These are phyloP conservation scores for Tryphoninae sp. DNA, from an alignment of 2,888 invertebrate genomes.

Conservation along the genomic window DNA sequence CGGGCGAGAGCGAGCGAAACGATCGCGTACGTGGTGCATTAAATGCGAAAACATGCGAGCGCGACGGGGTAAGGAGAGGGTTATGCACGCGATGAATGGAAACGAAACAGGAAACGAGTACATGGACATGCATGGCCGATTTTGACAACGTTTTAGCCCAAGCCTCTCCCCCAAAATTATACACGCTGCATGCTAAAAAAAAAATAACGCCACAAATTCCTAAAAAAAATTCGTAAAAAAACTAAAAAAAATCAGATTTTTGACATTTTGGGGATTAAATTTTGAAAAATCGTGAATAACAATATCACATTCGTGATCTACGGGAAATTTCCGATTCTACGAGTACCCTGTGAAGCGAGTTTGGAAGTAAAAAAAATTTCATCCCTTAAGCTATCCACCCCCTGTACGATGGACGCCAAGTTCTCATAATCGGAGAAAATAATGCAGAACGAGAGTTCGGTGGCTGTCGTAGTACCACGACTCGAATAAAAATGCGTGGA, in stretches of 20 bases:
- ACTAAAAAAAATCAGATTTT: no score
- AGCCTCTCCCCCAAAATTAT: background rate
- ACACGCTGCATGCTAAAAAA: no score
- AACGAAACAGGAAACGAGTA: constrained; percentile 43
- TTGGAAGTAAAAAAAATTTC: no score
- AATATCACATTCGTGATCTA: no score
- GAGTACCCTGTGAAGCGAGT: no score
- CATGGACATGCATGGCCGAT: constrained; percentile 14
- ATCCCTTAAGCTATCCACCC: no score
- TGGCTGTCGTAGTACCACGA: background rate
- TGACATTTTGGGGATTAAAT: no score
- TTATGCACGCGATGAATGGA: constrained; percentile 37
- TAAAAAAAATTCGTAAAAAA: no score
- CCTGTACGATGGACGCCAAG: no score
- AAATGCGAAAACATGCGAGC: constrained; percentile 26
- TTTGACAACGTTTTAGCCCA: constrained; percentile 16
- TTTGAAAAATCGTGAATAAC: no score
- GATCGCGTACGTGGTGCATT: constrained; percentile 38
- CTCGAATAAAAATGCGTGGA: constrained; percentile 11
- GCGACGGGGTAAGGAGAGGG: constrained; percentile 5
- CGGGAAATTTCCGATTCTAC: no score
- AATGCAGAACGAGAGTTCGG: background rate
- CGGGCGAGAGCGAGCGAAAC: constrained; percentile 30
- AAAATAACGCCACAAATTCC: no score
- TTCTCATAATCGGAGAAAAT: background rate